Evolutionary conservation across 1,140 invertebrate species (phyloP).

Genomic region (Acromyrmex heyeri): DNA sequence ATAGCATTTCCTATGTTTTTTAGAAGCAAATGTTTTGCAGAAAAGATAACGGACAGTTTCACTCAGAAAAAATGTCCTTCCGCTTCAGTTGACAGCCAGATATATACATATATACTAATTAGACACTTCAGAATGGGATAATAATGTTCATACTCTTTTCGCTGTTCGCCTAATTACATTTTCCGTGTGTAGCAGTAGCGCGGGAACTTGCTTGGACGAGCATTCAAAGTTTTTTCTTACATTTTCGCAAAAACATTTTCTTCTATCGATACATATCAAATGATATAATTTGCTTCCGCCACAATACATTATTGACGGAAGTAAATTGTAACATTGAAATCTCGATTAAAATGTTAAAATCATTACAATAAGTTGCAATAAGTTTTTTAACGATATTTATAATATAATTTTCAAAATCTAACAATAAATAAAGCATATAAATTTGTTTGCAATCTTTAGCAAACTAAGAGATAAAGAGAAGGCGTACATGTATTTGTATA

Average conservation of each 20-base stretch:
- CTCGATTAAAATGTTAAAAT: background rate
- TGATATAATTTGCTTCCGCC: background rate
- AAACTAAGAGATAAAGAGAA: background rate
- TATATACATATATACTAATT: constrained; percentile 55
- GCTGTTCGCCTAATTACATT: constrained; percentile 47
- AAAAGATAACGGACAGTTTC: constrained; percentile 36
- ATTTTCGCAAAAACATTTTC: constrained; percentile 44
- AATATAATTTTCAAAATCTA: constrained; percentile 7
- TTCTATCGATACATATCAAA: constrained; percentile 33
- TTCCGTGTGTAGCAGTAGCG: constrained; percentile 45
- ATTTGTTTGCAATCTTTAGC: background rate
- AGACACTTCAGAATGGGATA: constrained; percentile 57
- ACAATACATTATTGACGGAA: background rate
- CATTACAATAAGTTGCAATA: background rate
- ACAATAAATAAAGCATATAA: background rate
- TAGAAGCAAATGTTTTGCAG: background rate
- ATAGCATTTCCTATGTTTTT: background rate
- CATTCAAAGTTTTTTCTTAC: constrained; percentile 66
- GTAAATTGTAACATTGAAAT: background rate
- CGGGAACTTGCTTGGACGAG: constrained; percentile 2
- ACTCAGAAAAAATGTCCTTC: constrained; percentile 45
- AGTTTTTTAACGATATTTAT: background rate
- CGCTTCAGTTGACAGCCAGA: constrained; percentile 14
- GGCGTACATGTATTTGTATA: background rate
- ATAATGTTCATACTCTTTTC: constrained; percentile 66